Evolutionary conservation across 2,888 invertebrate genomes (phyloP).

Genomic region (Temnothorax rugatulus): DNA sequence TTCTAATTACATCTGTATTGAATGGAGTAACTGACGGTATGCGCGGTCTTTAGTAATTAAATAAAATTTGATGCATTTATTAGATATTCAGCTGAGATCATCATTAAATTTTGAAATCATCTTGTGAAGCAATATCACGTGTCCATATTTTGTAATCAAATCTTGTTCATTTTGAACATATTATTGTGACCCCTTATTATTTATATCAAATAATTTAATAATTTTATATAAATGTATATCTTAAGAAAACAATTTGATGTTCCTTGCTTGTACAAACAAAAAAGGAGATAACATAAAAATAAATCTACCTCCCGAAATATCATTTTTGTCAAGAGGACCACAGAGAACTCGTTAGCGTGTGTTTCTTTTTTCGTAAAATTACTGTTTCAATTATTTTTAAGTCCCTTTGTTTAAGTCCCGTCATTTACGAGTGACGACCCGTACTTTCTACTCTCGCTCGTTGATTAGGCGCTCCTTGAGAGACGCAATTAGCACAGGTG

Average conservation of each 20-base stretch:
- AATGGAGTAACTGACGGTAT: background rate
- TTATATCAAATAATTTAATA: background rate
- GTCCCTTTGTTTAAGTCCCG: background rate
- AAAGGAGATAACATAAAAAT: background rate
- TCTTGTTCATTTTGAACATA: background rate
- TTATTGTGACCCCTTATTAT: background rate
- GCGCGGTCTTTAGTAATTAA: conserved; percentile 7
- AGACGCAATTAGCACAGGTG: conserved; percentile 48
- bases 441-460: conserved; percentile 39
- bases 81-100: conserved; percentile 1
- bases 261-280: background rate
- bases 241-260: background rate
- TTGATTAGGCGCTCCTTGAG: conserved; percentile 37
- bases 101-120: conserved; percentile 8
- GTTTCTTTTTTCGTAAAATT: background rate
- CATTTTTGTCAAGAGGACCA: background rate
- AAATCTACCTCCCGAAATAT: background rate
- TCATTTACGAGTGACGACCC: background rate
- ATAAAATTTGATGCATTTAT: conserved; percentile 8
- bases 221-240: background rate
- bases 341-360: background rate
- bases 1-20: conserved; percentile 36
- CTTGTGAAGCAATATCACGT: background rate
- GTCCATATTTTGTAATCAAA: background rate
- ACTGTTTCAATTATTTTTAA: background rate